These are phyloP conservation scores for Drosophila saltans DNA, from an alignment of 1,140 invertebrate species.

Conservation along the genomic window DNA sequence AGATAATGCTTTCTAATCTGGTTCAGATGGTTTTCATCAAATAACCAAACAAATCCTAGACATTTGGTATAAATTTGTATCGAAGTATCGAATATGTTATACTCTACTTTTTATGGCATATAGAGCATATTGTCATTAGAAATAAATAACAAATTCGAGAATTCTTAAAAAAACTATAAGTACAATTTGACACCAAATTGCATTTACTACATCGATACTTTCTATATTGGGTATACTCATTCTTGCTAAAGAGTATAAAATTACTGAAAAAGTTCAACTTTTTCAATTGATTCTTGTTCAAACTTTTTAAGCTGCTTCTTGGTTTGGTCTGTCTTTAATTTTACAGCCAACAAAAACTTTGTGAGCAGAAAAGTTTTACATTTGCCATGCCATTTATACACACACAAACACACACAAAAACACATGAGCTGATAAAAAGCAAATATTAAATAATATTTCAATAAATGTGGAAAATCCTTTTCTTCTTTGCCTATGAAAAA, in stretches of 20 bases:
- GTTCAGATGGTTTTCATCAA: slow-evolving; percentile 18
- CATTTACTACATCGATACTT: too few relatives aligned
- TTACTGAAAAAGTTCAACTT: slow-evolving; percentile 21
- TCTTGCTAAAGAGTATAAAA: background rate
- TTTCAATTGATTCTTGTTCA: slow-evolving; percentile 68
- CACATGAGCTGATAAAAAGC: slow-evolving; percentile 40
- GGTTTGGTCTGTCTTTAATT: slow-evolving; percentile 31
- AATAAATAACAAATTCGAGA: too few relatives aligned
- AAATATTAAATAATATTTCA: slow-evolving; percentile 77
- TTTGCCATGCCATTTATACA: slow-evolving; percentile 28
- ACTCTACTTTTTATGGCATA: background rate
- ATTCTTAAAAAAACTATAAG: too few relatives aligned
- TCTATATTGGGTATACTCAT: background rate
- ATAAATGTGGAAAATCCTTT: slow-evolving; percentile 75
- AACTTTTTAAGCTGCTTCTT: slow-evolving; percentile 53
- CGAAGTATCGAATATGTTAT: background rate
- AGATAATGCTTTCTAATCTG: slow-evolving; percentile 67
- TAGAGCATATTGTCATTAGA: too few relatives aligned
- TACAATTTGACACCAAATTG: too few relatives aligned
- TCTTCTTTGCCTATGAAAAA: slow-evolving; percentile 33
- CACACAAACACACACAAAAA: slow-evolving; percentile 29
- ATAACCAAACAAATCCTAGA: slow-evolving; percentile 6
- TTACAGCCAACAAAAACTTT: slow-evolving; percentile 30
- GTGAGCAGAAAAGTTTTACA: slow-evolving; percentile 46
- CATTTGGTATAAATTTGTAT: background rate